Evolutionary conservation across 2,888 invertebrate species (phyloP).

Genomic region (Agrochola lota): DNA sequence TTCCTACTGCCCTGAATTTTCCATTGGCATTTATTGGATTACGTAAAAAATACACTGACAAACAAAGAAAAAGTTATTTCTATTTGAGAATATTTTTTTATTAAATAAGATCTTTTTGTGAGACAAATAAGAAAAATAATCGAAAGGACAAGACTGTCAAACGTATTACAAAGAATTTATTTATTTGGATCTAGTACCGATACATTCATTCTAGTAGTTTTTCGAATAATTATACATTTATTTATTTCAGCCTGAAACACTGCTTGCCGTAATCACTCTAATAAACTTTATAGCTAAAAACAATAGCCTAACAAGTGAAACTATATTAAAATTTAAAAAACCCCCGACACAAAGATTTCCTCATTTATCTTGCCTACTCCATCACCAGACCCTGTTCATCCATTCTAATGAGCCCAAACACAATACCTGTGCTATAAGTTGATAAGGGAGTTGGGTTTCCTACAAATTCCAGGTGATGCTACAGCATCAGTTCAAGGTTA

Average conservation of each 20-base stretch:
- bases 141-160: too few relatives aligned
- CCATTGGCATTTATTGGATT: slow-evolving; percentile 44
- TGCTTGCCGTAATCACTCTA: background rate
- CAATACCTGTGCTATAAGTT: too few relatives aligned
- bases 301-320: background rate
- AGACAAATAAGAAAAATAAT: background rate
- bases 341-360: too few relatives aligned
- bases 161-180: background rate
- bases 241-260: background rate
- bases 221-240: background rate
- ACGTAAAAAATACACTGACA: slow-evolving; percentile 21
- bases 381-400: too few relatives aligned
- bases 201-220: background rate
- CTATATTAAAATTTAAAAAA: too few relatives aligned
- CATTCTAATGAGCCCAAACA: too few relatives aligned
- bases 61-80: slow-evolving; percentile 19
- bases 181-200: background rate
- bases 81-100: slow-evolving; percentile 21
- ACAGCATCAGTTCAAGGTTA: too few relatives aligned
- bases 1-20: slow-evolving; percentile 27
- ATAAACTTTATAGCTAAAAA: background rate
- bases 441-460: too few relatives aligned
- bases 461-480: too few relatives aligned
- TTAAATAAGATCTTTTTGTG: background rate
- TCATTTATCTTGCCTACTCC: too few relatives aligned